Conservation (phyloP, 2,113 vertebrate genomes). For the Tyrannus savana region DNA sequence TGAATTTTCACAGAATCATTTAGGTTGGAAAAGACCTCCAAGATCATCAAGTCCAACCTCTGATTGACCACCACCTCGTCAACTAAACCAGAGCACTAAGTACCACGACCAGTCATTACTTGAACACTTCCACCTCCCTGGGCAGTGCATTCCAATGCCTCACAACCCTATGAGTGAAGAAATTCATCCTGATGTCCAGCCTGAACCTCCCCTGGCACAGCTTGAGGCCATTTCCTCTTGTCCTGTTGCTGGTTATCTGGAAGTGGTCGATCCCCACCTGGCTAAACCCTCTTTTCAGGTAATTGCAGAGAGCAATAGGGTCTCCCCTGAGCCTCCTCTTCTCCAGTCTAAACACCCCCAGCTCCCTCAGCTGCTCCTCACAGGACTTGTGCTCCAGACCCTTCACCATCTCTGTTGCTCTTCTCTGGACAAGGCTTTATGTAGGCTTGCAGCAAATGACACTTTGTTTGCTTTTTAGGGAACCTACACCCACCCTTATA, state of each 20-base stretch:
- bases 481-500: not conserved
- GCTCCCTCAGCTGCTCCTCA: not conserved
- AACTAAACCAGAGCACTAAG: not conserved
- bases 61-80: not conserved
- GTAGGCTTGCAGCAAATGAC: not conserved
- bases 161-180: not conserved
- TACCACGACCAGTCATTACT: not conserved
- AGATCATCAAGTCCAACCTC: not conserved
- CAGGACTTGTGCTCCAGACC: not conserved
- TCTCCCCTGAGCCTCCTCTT: not conserved
- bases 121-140: no score
- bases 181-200: not conserved
- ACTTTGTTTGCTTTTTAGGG: not conserved
- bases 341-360: not conserved
- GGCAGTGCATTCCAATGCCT: not conserved
- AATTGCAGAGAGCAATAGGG: not conserved
- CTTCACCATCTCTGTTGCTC: not conserved
- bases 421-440: not conserved
- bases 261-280: accelerated
- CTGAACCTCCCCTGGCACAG: not conserved
- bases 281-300: not conserved
- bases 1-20: not conserved
- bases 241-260: not conserved
- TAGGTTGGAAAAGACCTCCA: not conserved
- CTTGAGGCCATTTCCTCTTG: not conserved